phyloP scores from a whole-genome alignment of 2,113 vertebrate genomes.

The cat (Felis catus) region F.catus_Fca126_mat1.0 CM031415.1:124933501-124934000 shows the following conservation, averaged over 20 bases:
- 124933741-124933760: not conserved
- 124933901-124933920: not conserved
- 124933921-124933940: not conserved
- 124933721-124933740: not conserved
- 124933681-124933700: not conserved
- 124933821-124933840: not conserved
- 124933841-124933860: not conserved
- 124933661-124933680: not conserved
- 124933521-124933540: not conserved
- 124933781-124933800: not conserved
- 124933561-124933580: not conserved
- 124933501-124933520: not conserved
- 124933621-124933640: not conserved
- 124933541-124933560: not conserved
- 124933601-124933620: not conserved
- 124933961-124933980: not conserved
- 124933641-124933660: not conserved
- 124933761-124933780: not conserved
- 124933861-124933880: too few relatives aligned
- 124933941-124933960: not conserved
- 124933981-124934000: not conserved
- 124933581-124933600: not conserved
- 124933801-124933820: not conserved
- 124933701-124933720: not conserved
- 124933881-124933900: not conserved